Conservation (phyloP, 2,888 invertebrate species). For the Neuroscelio doddi region DNA sequence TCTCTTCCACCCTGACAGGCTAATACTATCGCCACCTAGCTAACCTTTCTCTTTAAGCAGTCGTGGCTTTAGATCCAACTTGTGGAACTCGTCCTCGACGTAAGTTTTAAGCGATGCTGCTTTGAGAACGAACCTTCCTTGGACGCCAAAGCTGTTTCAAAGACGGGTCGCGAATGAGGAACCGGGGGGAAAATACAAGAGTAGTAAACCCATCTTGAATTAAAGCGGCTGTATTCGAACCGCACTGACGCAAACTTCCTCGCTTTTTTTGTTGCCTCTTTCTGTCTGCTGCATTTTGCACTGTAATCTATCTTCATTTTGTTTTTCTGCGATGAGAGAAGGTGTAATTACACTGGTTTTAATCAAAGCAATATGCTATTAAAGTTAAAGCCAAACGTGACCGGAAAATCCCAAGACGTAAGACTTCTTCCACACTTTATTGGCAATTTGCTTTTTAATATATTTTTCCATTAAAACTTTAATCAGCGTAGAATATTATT, state of each 20-base stretch:
- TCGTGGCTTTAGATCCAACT: constrained; percentile 51
- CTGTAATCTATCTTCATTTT: constrained; percentile 30
- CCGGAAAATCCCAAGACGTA: constrained; percentile 22
- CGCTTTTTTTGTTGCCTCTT: constrained; percentile 8
- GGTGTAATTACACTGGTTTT: constrained; percentile 30
- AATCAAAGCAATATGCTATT: constrained; percentile 33
- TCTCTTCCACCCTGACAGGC: neutral
- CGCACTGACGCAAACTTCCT: constrained; percentile 15
- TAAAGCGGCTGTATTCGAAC: constrained; percentile 40
- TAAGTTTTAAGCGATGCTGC: constrained; percentile 47
- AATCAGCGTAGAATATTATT: constrained; percentile 30
- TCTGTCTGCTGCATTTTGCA: constrained; percentile 7
- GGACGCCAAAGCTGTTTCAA: constrained; percentile 30
- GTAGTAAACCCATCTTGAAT: constrained; percentile 43
- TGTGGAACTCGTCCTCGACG: constrained; percentile 28
- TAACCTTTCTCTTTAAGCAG: constrained; percentile 1
- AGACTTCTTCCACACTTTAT: constrained; percentile 24
- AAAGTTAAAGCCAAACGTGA: constrained; percentile 40
- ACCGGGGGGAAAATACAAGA: constrained; percentile 47
- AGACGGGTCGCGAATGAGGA: constrained; percentile 29
- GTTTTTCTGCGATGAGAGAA: constrained; percentile 21
- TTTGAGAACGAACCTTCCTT: constrained; percentile 11
- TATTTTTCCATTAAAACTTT: constrained; percentile 43
- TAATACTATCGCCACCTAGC: neutral
- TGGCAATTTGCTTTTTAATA: constrained; percentile 29